Conservation (phyloP, 2,797 vertebrate species). For the Acanthurus tractus region DNA sequence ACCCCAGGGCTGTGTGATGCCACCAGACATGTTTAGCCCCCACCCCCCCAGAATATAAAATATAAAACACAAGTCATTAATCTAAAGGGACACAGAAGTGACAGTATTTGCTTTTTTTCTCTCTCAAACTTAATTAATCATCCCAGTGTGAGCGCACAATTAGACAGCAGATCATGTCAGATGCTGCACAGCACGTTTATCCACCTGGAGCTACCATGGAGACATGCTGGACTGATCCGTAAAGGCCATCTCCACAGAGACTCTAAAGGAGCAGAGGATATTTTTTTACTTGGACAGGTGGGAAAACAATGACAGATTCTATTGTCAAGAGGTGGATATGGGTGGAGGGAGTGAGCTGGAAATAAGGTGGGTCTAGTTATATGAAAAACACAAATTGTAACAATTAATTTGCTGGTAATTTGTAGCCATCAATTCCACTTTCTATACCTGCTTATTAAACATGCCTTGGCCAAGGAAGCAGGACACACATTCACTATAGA, state of each 20-base stretch:
- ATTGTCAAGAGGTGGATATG: background rate
- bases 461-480: background rate
- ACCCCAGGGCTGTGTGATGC: slow-evolving; percentile 43
- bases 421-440: background rate
- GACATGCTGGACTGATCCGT: slow-evolving; percentile 6
- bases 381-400: background rate
- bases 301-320: background rate
- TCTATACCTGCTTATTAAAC: slow-evolving; percentile 1
- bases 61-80: slow-evolving; percentile 47
- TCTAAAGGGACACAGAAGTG: slow-evolving; percentile 35
- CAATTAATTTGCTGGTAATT: background rate
- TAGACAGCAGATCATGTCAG: slow-evolving; percentile 57
- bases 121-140: slow-evolving; percentile 72
- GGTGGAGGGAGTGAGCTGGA: background rate
- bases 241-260: slow-evolving; percentile 8
- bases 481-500: background rate
- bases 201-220: background rate
- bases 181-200: background rate
- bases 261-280: background rate
- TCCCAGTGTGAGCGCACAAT: slow-evolving; percentile 46
- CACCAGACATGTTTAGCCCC: slow-evolving; percentile 55
- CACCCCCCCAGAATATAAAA: background rate
- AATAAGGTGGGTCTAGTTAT: background rate
- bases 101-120: slow-evolving; percentile 45
- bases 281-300: slow-evolving; percentile 11